Conservation (phyloP, 1,140 invertebrate species). For the Cheumatopsyche charites region DNA sequence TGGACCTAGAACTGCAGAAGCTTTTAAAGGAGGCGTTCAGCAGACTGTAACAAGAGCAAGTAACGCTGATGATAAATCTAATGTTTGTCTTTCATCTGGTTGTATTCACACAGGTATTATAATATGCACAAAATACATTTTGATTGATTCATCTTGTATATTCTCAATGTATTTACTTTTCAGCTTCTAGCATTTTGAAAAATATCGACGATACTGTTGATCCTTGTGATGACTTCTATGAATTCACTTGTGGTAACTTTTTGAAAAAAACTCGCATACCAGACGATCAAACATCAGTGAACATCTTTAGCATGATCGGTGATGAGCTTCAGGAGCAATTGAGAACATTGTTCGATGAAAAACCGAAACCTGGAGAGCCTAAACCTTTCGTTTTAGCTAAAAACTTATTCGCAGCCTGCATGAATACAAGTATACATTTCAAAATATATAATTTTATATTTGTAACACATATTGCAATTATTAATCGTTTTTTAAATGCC, state of each 20-base stretch:
- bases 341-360: slow-evolving; percentile 73
- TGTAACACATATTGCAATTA: slow-evolving; percentile 10
- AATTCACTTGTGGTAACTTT: slow-evolving; percentile 81
- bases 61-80: slow-evolving; percentile 43
- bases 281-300: slow-evolving; percentile 80
- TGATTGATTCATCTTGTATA: background rate
- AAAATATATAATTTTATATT: background rate
- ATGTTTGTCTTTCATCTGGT: slow-evolving; percentile 67
- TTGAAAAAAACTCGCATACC: slow-evolving; percentile 75
- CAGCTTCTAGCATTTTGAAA: slow-evolving; percentile 71
- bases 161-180: slow-evolving; percentile 33
- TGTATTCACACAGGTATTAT: slow-evolving; percentile 70
- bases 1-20: slow-evolving; percentile 54
- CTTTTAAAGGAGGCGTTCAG: slow-evolving; percentile 50
- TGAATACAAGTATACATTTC: slow-evolving; percentile 78
- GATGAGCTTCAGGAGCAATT: slow-evolving; percentile 82
- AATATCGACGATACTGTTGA: slow-evolving; percentile 77
- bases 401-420: slow-evolving; percentile 80
- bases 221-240: slow-evolving; percentile 91
- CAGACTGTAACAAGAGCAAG: slow-evolving; percentile 42
- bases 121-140: background rate
- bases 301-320: slow-evolving; percentile 79
- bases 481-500: slow-evolving; percentile 13
- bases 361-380: slow-evolving; percentile 67
- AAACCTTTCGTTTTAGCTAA: slow-evolving; percentile 78